These are phyloP conservation scores for Aegotheles bennettii DNA, from an alignment of 2,113 vertebrate genomes.

Conservation along the genomic window DNA sequence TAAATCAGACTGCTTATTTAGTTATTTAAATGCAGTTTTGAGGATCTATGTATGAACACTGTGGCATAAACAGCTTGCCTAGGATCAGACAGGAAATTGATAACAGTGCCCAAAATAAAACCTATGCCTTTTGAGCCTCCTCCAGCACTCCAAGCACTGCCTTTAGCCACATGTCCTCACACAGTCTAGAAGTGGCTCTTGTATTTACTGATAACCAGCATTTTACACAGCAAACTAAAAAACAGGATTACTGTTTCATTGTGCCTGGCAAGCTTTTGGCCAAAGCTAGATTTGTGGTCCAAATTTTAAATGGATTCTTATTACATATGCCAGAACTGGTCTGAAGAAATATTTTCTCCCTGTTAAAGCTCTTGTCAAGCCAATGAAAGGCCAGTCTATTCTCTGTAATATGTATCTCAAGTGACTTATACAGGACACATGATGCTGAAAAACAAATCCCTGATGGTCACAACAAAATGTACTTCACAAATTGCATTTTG, in stretches of 20 bases:
- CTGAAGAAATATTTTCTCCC: neutral
- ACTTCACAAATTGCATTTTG: neutral
- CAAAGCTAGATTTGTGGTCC: neutral
- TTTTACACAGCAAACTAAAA: neutral
- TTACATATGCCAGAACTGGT: neutral
- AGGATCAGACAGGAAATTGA: neutral
- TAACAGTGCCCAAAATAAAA: neutral
- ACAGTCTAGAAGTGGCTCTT: neutral
- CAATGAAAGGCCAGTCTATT: neutral
- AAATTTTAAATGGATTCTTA: neutral
- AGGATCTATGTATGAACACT: neutral
- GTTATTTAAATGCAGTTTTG: neutral
- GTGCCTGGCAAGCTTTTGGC: neutral
- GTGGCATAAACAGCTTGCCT: neutral
- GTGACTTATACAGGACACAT: neutral
- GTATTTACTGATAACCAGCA: neutral
- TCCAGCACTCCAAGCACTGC: neutral
- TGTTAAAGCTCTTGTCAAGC: neutral
- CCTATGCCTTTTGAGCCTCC: neutral
- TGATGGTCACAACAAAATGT: neutral
- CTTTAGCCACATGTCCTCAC: neutral
- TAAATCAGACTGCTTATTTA: constrained; percentile 1
- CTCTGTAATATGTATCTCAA: neutral
- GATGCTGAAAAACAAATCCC: neutral
- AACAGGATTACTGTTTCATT: neutral